Evolutionary conservation across 2,888 invertebrate species (phyloP), one percentile per base, ranked within the genome.

Genomic region (Drosophila barbarae): DNA sequence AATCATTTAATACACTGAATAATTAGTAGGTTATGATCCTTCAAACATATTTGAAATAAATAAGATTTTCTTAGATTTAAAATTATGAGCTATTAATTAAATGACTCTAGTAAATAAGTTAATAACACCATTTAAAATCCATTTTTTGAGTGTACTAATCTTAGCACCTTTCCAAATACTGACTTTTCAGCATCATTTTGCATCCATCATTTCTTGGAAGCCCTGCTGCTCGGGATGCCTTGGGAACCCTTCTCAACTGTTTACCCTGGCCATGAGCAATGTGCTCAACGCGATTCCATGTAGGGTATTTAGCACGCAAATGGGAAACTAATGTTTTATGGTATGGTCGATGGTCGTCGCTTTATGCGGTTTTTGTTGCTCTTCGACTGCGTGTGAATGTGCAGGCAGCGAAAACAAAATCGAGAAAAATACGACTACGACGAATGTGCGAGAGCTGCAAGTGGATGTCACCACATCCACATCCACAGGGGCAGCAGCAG

Each of bases 311-410:
- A 79, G 79, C 79, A 80, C 79, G 81, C 80, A 80, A 80, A 80
- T 80, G 84, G 81, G 76, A 80, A 80, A 84, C 84, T 84, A 80
- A 80, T 80, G 81, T 81, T 83, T 83, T 80, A 80, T 83, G 84
- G 81, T 71, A 65, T 58, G 74, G 56, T 60, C 70, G 76, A 69
- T 71, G 72, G 61, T 61, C 36, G 61, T 39, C 56, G 56, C 57
- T 63, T 58, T 65, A 59, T 55, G 57, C 69, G 61, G 53, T 65
- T 51, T 59, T 55, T 59, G 53, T 74, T 61, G 72, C 56, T 47
- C 47, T 63, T 67, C 49, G 67, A 68, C 67, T 71, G 71, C 71
- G 66, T 71, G 71, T 71, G 71, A 77, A 79, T 71, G 71, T 69
- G 83, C 74, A 72, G 59, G 60, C 80, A 69, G 71, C 64, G 70